Evolutionary conservation across 2,113 vertebrate genomes (phyloP).

Genomic region (Ciconia stormi): DNA sequence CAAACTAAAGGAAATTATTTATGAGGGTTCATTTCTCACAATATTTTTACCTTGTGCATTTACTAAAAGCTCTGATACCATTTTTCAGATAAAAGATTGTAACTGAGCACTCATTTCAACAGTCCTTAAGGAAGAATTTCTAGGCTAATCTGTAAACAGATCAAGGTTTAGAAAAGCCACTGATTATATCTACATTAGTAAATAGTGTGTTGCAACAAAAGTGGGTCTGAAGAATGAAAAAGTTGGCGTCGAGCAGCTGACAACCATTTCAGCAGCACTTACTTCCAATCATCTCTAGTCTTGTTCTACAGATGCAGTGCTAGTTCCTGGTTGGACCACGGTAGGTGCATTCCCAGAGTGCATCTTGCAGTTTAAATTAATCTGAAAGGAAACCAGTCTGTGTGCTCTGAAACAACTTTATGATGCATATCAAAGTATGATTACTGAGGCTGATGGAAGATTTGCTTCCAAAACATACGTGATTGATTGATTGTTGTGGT

Average conservation of each 20-base stretch:
- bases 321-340: neutral
- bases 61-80: neutral
- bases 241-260: neutral
- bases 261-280: neutral
- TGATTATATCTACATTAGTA: neutral
- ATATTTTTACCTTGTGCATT: neutral
- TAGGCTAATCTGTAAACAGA: neutral
- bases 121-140: neutral
- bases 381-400: neutral
- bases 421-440: neutral
- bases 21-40: neutral
- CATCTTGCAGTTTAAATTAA: neutral
- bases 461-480: neutral
- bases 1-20: neutral
- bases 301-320: neutral
- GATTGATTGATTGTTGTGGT: too few species aligned
- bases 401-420: neutral
- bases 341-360: neutral
- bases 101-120: neutral
- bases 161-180: neutral
- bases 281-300: neutral
- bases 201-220: neutral
- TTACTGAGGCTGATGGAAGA: neutral
- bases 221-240: neutral
- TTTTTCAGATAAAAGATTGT: neutral